phyloP scores from a whole-genome alignment of 2,888 invertebrate genomes.

The Lasiommata megera region DNA sequence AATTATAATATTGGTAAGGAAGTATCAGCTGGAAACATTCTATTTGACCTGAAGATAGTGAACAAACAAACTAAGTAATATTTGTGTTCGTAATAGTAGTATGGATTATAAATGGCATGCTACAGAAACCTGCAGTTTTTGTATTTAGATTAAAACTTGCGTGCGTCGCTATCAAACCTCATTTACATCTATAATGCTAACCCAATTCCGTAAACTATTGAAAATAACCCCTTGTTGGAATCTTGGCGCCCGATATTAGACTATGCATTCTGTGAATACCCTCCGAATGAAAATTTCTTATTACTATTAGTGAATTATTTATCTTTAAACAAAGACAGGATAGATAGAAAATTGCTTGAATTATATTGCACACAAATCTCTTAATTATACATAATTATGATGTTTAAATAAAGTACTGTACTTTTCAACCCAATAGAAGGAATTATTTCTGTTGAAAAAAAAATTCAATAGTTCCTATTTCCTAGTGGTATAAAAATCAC shows the following conservation, averaged over 20 bases:
- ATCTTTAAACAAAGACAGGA: no score
- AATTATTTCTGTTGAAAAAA: no score
- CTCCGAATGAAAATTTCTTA: not conserved
- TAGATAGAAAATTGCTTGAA: not conserved
- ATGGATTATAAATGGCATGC: slow-evolving; percentile 17
- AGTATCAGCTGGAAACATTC: no score
- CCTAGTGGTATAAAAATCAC: no score
- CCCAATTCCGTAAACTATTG: not conserved
- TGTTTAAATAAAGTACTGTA: no score
- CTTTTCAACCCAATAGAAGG: no score
- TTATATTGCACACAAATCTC: not conserved
- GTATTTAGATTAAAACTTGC: slow-evolving; percentile 14
- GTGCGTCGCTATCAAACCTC: slow-evolving; percentile 9
- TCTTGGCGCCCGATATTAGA: not conserved
- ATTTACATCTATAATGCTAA: slow-evolving; percentile 12
- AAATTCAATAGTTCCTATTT: no score
- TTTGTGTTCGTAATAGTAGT: not conserved
- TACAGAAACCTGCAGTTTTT: slow-evolving; percentile 5
- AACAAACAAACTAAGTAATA: no score
- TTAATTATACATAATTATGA: no score
- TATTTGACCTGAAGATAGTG: no score
- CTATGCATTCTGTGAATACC: not conserved
- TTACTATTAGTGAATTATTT: no score
- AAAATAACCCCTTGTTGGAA: not conserved
- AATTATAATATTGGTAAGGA: no score